Conservation (phyloP, 2,797 vertebrate genomes). For the Carapus acus region DNA sequence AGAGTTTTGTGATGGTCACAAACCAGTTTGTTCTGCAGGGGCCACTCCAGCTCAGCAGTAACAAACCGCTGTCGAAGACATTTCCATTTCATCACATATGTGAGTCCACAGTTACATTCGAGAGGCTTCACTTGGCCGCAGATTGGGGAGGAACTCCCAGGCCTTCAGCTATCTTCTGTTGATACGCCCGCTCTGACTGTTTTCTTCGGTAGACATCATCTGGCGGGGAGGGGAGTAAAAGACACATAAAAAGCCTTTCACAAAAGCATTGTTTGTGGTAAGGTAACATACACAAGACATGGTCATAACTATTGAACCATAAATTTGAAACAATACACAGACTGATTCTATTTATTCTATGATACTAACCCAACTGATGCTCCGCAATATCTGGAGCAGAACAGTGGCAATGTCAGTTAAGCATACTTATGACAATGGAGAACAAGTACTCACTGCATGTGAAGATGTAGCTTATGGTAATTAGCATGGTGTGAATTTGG, state of each 20-base stretch:
- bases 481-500: too few relatives aligned
- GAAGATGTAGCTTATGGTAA: too few relatives aligned
- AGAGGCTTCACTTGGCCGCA: conserved; percentile 60
- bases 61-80: conserved; percentile 23
- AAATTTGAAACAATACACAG: too few relatives aligned
- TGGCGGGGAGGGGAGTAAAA: conserved; percentile 53
- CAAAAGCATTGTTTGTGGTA: too few relatives aligned
- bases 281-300: too few relatives aligned
- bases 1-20: conserved; percentile 2
- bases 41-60: conserved; percentile 13
- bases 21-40: not conserved
- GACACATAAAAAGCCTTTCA: conserved; percentile 1
- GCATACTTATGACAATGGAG: too few relatives aligned
- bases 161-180: conserved; percentile 70
- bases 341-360: too few relatives aligned
- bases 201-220: conserved; percentile 98
- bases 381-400: too few relatives aligned
- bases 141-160: conserved; percentile 50
- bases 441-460: too few relatives aligned
- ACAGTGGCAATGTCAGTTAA: too few relatives aligned
- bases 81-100: conserved; percentile 15
- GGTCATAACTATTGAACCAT: too few relatives aligned
- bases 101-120: conserved; percentile 20
- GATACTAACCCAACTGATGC: too few relatives aligned
- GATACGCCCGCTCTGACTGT: conserved; percentile 80